A percentile compares a stretch with the other conserved stretches of the same genome.
Evolutionary conservation across 2,113 vertebrate genomes (phyloP).

Genomic region (Furnarius figulus): DNA sequence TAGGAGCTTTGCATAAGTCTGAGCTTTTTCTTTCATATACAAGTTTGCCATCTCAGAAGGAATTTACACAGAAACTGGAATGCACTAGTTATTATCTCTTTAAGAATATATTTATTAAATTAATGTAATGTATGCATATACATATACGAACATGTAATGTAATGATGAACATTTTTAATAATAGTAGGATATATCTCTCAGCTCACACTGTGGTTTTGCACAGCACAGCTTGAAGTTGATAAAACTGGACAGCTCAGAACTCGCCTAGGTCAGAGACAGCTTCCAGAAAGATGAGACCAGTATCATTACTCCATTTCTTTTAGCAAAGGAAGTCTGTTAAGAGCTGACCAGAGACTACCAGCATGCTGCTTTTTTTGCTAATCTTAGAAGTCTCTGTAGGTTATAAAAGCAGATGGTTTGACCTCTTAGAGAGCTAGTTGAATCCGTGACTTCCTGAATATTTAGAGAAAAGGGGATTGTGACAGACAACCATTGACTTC

Average conservation of each 20-base stretch:
- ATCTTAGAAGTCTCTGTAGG: neutral
- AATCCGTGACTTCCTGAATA: neutral
- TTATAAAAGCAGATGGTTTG: neutral
- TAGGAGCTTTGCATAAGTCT: neutral
- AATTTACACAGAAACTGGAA: neutral
- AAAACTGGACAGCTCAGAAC: neutral
- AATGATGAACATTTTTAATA: neutral
- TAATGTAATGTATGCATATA: neutral
- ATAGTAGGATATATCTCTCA: neutral
- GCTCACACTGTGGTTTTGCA: neutral
- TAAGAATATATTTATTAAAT: neutral
- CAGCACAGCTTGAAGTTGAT: neutral
- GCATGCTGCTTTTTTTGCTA: neutral
- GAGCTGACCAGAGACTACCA: neutral
- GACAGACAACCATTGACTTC: neutral
- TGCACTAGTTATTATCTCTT: neutral
- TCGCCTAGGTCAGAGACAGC: neutral
- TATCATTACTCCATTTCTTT: neutral
- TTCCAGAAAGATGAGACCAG: neutral
- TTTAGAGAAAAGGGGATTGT: neutral
- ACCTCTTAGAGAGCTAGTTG: neutral
- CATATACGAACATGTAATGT: neutral
- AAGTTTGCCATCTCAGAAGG: neutral
- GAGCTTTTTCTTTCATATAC: neutral
- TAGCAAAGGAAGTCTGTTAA: neutral